Conservation (phyloP, 2,888 invertebrate genomes). For the Oxystoma pomonae region DNA sequence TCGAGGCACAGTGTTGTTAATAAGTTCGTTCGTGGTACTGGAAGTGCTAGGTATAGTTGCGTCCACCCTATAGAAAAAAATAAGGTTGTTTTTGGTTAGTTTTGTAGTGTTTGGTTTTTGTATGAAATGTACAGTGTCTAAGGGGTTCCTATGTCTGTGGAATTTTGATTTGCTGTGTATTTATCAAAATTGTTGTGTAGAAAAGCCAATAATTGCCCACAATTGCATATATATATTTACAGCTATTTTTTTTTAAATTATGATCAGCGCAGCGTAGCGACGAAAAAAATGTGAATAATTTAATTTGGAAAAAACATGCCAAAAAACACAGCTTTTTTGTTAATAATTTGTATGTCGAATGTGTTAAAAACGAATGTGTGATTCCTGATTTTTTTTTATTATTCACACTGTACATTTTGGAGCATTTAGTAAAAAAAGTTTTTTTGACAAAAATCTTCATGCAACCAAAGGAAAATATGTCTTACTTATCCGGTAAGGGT, state of each 20-base stretch:
- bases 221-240: neutral
- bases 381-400: slow-evolving; percentile 11
- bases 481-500: no score
- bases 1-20: slow-evolving; percentile 53
- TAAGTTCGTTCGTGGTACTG: slow-evolving; percentile 31
- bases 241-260: neutral
- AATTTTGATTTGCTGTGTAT: neutral
- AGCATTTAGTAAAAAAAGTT: neutral
- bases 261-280: neutral
- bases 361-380: no score
- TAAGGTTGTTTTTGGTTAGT: neutral
- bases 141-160: neutral
- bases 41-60: slow-evolving; percentile 45
- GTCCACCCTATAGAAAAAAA: slow-evolving; percentile 40
- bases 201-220: neutral
- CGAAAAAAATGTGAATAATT: neutral
- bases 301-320: no score
- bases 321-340: no score
- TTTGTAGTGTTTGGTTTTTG: no score
- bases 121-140: neutral
- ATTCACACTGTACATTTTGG: slow-evolving; percentile 26
- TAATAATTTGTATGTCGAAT: no score
- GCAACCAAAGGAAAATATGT: no score
- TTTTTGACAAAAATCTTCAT: no score
- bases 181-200: neutral